A percentile compares a stretch with the other conserved stretches of the same genome.
phyloP scores from a whole-genome alignment of 1,140 invertebrate species.

The Hyposmocoma kahamanoa region DNA sequence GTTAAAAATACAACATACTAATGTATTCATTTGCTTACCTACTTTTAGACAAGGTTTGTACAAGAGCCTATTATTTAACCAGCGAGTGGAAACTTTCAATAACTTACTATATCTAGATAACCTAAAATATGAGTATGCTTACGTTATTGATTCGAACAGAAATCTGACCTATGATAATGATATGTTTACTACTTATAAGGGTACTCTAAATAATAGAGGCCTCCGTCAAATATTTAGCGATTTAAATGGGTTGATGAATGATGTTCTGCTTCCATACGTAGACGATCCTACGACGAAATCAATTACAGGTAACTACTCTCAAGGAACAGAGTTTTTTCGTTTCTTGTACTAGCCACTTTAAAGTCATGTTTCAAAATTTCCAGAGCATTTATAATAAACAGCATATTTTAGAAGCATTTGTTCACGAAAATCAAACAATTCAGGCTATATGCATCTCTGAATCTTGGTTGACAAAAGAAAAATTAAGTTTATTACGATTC shows the following conservation, averaged over 20 bases:
- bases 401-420: slow-evolving; percentile 8
- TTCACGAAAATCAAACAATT: slow-evolving; percentile 4
- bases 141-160: not conserved
- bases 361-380: slow-evolving; percentile 10
- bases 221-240: not conserved
- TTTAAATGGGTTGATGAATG: no score
- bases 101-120: not conserved
- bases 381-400: slow-evolving; percentile 12
- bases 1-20: no score
- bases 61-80: not conserved
- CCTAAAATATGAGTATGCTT: not conserved
- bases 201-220: not conserved
- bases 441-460: slow-evolving; percentile 10
- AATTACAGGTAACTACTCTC: no score
- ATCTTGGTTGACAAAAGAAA: slow-evolving; percentile 2
- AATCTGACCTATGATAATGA: not conserved
- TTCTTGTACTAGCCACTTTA: no score
- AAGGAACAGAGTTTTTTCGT: no score
- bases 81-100: not conserved
- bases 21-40: no score
- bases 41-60: no score
- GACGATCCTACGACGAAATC: no score
- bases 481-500: not conserved
- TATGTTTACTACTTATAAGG: not conserved
- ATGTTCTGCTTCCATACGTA: no score